Percentiles rank a stretch among this genome's conserved stretches.
Evolutionary conservation across 2,888 invertebrate genomes (phyloP).

Genomic region (Ypsolopha scabrella): DNA sequence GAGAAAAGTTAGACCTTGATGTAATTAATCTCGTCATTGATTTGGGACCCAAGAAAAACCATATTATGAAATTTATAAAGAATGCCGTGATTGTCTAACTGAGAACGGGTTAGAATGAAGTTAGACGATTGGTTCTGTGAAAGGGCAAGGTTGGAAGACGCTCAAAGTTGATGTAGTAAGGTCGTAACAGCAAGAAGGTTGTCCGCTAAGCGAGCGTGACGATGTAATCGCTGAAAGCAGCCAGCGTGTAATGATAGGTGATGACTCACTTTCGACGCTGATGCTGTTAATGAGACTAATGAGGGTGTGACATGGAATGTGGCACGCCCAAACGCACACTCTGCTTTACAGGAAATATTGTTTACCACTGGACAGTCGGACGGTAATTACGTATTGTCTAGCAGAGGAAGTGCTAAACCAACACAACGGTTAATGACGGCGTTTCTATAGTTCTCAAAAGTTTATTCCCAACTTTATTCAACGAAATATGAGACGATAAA

Average conservation of each 20-base stretch:
- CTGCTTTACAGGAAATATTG: background rate
- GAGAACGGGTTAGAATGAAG: no score
- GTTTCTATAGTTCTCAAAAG: no score
- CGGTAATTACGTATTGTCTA: no score
- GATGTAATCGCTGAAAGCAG: background rate
- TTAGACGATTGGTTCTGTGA: no score
- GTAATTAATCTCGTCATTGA: no score
- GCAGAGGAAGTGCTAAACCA: no score
- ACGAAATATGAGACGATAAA: no score
- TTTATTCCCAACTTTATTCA: no score
- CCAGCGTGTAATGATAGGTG: conserved; percentile 7
- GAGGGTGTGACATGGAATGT: conserved; percentile 27
- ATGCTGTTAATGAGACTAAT: conserved; percentile 23
- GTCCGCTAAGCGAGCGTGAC: conserved; percentile 4
- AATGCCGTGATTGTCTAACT: background rate
- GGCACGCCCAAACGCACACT: background rate
- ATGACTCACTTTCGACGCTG: conserved; percentile 27
- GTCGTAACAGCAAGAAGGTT: conserved; percentile 2
- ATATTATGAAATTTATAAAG: no score
- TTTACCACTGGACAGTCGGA: background rate
- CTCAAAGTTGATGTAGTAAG: background rate
- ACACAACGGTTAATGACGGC: no score
- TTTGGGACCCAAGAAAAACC: no score
- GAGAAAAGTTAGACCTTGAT: no score
- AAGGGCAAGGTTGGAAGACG: background rate